A percentile compares a stretch with the other conserved stretches of the same genome.
Evolutionary conservation across 2,113 vertebrate genomes (phyloP).

Genomic region (Gymnogyps californianus): DNA sequence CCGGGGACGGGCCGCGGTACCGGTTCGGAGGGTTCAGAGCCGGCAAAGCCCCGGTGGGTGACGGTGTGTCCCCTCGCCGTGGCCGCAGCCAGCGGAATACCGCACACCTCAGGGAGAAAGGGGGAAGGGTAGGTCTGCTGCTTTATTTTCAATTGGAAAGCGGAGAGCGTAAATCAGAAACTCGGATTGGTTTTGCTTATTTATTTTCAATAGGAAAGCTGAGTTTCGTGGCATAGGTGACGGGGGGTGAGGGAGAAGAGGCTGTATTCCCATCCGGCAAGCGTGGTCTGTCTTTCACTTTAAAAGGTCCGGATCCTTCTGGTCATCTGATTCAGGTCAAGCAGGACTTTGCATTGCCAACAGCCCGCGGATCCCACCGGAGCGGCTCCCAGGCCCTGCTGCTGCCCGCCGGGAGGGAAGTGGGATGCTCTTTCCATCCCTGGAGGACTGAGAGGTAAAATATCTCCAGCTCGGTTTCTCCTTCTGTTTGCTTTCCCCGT

Average conservation of each 20-base stretch:
- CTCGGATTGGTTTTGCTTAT: too few species aligned
- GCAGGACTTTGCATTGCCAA: neutral
- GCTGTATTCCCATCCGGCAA: neutral
- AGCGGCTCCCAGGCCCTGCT: neutral
- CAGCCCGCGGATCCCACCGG: neutral
- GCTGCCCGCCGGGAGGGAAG: neutral
- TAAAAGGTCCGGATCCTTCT: constrained; percentile 6
- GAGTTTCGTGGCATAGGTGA: neutral
- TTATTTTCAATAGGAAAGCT: neutral
- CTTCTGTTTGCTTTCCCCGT: neutral
- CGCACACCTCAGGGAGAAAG: neutral
- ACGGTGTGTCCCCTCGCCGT: neutral
- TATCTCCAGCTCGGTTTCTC: neutral
- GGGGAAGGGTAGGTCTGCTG: neutral
- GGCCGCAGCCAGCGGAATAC: neutral
- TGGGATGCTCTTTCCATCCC: neutral
- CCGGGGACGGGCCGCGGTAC: too few species aligned
- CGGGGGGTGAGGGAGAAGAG: neutral
- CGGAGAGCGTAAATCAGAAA: neutral
- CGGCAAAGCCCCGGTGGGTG: too few species aligned
- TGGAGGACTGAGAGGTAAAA: constrained; percentile 10
- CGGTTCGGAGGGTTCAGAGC: too few species aligned
- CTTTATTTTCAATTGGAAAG: neutral
- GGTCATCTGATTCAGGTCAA: constrained; percentile 23
- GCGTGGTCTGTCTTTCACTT: neutral